These are phyloP conservation scores for Anabacerthia variegaticeps DNA, from an alignment of 2,797 vertebrate genomes.

Conservation along the genomic window DNA sequence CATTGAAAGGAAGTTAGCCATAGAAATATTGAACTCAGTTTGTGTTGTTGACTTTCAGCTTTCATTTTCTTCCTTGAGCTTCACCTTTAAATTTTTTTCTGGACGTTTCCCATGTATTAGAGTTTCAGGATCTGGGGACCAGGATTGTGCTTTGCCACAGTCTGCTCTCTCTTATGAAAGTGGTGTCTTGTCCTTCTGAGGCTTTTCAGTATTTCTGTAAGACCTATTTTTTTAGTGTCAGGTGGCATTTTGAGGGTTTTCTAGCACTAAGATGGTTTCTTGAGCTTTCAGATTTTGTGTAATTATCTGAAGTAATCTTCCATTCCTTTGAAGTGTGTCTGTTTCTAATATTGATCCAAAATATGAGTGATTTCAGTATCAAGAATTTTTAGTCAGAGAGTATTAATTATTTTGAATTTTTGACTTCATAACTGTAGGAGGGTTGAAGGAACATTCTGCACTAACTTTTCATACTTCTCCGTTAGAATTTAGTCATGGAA, in stretches of 20 bases:
- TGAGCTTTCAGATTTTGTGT: not conserved
- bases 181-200: not conserved
- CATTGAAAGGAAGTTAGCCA: not conserved
- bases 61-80: not conserved
- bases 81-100: not conserved
- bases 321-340: not conserved
- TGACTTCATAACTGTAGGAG: not conserved
- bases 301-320: not conserved
- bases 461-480: not conserved
- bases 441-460: not conserved
- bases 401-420: not conserved
- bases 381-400: not conserved
- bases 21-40: not conserved
- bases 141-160: not conserved
- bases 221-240: not conserved
- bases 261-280: not conserved
- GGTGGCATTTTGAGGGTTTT: not conserved
- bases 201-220: not conserved
- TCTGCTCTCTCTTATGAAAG: not conserved
- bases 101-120: not conserved
- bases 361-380: not conserved
- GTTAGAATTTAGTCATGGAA: not conserved
- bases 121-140: not conserved
- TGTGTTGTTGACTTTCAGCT: not conserved
- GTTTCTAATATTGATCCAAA: not conserved